Conservation (phyloP, 2,888 invertebrate genomes). For the Gymnocheta viridis region DNA sequence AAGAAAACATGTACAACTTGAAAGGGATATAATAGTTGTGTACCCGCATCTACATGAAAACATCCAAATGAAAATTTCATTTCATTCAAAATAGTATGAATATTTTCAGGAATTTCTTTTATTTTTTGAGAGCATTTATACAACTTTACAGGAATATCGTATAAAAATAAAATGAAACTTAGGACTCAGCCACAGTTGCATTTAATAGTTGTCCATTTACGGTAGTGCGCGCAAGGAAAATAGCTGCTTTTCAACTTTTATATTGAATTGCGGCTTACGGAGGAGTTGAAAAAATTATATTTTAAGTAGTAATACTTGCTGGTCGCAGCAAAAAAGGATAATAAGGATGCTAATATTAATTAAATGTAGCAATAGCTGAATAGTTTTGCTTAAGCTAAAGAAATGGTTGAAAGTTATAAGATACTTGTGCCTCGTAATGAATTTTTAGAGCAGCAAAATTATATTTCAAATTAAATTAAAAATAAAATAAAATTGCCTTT, state of each 20-base stretch:
- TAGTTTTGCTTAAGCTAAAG: conserved; percentile 36
- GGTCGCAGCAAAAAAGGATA: conserved; percentile 28
- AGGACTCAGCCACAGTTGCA: conserved; percentile 59
- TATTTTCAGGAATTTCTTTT: background rate
- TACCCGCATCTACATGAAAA: conserved; percentile 36
- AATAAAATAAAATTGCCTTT: too few species aligned
- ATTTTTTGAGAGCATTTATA: background rate
- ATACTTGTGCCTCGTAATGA: conserved; percentile 3
- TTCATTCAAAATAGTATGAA: conserved; percentile 39
- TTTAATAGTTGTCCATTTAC: conserved; percentile 65
- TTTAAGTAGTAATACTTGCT: conserved; percentile 19
- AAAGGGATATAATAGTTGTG: conserved; percentile 15
- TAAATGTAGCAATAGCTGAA: conserved; percentile 42
- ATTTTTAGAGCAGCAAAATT: background rate
- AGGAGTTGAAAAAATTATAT: conserved; percentile 46
- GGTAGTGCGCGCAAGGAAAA: conserved; percentile 1
- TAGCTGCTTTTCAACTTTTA: conserved; percentile 16
- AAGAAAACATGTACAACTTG: conserved; percentile 14
- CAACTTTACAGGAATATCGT: conserved; percentile 22
- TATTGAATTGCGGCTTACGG: conserved; percentile 56
- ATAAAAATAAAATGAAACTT: conserved; percentile 8
- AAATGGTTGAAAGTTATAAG: conserved; percentile 45
- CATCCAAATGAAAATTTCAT: conserved; percentile 67
- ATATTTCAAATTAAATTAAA: background rate
- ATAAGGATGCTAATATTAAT: conserved; percentile 60